Percentiles rank a stretch among this genome's conserved stretches.
phyloP scores from a whole-genome alignment of 2,888 invertebrate genomes.

The Synanthedon formicaeformis region DNA sequence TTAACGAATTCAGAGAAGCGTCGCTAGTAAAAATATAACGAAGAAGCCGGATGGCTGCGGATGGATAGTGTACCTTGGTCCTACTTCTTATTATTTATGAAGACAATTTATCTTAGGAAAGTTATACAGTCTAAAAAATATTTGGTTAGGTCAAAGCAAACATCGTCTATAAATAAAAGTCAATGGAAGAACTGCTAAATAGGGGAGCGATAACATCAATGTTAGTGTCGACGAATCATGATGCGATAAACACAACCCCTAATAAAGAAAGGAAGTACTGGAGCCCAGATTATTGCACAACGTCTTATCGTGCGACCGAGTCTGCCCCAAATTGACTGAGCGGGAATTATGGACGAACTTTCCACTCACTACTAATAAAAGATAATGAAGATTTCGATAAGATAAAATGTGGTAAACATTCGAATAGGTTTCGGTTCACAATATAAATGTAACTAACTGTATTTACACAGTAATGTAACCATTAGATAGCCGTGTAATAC shows the following conservation, averaged over 20 bases:
- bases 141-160: conserved; percentile 24
- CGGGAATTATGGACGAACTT: conserved; percentile 63
- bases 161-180: conserved; percentile 27
- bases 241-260: conserved; percentile 45
- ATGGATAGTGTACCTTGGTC: no score
- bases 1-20: no score
- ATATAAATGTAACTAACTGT: neutral
- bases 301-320: conserved; percentile 54
- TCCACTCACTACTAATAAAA: conserved; percentile 49
- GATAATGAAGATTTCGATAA: conserved; percentile 60
- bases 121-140: conserved; percentile 8
- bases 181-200: conserved; percentile 34
- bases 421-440: neutral
- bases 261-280: conserved; percentile 53
- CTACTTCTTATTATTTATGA: no score
- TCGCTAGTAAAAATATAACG: no score
- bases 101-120: no score
- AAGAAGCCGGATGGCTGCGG: no score
- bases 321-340: conserved; percentile 57
- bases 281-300: conserved; percentile 50
- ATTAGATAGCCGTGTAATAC: neutral
- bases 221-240: conserved; percentile 43
- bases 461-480: neutral
- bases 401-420: conserved; percentile 49
- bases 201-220: conserved; percentile 40